phyloP scores from a whole-genome alignment of 2,888 invertebrate species.

The Eubasilissa splendida region DNA sequence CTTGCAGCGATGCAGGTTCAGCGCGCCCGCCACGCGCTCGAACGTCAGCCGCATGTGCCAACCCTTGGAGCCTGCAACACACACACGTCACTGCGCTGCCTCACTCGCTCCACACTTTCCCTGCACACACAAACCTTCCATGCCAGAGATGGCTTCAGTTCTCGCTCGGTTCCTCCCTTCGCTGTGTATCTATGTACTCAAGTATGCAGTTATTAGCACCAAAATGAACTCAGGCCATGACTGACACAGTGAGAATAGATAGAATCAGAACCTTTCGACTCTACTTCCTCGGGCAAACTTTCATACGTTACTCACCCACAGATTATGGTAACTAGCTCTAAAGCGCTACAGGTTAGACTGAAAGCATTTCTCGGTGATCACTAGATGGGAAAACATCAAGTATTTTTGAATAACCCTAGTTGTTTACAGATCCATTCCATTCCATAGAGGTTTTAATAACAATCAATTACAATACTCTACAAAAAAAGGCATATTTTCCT shows the following conservation, averaged over 20 bases:
- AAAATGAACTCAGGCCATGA: no score
- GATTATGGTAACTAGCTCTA: no score
- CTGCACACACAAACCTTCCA: neutral
- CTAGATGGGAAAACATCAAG: no score
- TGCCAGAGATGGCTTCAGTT: neutral
- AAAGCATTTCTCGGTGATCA: no score
- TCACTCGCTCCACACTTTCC: conserved; percentile 22
- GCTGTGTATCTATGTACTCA: neutral
- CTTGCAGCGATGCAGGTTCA: conserved; percentile 95
- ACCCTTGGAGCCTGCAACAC: conserved; percentile 93
- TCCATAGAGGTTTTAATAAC: no score
- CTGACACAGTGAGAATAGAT: no score
- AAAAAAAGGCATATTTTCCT: neutral
- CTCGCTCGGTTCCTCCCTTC: neutral
- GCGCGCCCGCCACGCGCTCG: conserved; percentile 93
- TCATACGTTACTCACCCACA: neutral
- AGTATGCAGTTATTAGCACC: neutral
- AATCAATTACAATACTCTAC: no score
- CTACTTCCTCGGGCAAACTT: neutral
- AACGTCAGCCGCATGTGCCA: conserved; percentile 96
- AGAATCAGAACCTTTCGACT: neutral
- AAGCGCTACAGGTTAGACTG: no score
- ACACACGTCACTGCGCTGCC: conserved; percentile 65
- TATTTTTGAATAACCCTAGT: no score
- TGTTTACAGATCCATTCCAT: no score